Evolutionary conservation across 2,888 invertebrate genomes (phyloP).

Genomic region (Tachina lurida): DNA sequence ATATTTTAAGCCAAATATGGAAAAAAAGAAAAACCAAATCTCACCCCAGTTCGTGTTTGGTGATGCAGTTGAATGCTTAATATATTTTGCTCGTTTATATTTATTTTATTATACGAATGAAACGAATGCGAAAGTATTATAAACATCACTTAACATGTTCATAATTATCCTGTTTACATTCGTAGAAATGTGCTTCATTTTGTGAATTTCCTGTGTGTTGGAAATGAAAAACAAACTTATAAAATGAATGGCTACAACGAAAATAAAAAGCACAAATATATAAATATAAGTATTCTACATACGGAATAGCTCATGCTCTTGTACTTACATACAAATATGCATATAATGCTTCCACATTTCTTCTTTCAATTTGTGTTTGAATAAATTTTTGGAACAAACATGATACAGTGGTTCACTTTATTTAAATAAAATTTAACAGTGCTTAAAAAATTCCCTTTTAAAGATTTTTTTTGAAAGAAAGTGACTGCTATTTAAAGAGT

Average conservation of each 20-base stretch:
- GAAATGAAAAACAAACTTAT: slow-evolving; percentile 25
- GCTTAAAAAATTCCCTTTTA: no score
- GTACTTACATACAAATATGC: background rate
- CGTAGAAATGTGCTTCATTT: slow-evolving; percentile 63
- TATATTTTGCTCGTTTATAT: slow-evolving; percentile 43
- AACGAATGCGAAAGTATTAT: slow-evolving; percentile 51
- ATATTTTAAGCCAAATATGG: background rate
- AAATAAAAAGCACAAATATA: slow-evolving; percentile 1
- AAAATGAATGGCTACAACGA: slow-evolving; percentile 18
- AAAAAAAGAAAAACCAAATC: background rate
- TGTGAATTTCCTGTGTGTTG: slow-evolving; percentile 58
- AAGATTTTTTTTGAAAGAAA: no score
- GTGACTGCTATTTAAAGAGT: no score
- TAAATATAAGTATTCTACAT: no score
- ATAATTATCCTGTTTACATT: slow-evolving; percentile 75
- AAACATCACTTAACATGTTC: slow-evolving; percentile 71
- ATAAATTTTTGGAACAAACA: slow-evolving; percentile 8
- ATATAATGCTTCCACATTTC: background rate
- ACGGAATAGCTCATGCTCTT: no score
- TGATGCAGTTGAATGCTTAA: slow-evolving; percentile 1
- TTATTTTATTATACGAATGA: slow-evolving; percentile 44
- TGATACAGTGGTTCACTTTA: background rate
- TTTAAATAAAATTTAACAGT: no score
- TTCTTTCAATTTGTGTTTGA: background rate
- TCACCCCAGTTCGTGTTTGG: background rate